Evolutionary conservation across 2,797 vertebrate genomes (phyloP).

Genomic region (Ctenochaetus hawaiiensis): DNA sequence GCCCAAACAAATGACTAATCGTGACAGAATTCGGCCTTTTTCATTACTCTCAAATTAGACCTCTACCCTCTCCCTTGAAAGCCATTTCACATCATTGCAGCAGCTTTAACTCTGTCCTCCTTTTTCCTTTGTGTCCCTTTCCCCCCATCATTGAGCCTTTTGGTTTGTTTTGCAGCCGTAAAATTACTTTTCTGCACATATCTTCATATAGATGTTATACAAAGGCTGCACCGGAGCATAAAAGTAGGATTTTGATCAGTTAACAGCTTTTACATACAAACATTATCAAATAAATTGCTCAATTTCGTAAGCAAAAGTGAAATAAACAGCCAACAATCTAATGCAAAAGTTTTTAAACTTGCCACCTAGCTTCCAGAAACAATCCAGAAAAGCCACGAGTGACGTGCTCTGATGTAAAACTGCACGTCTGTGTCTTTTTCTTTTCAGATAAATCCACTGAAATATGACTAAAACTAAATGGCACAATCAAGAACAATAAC

Average conservation of each 20-base stretch:
- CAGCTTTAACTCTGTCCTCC: constrained; percentile 2
- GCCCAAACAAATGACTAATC: constrained; percentile 67
- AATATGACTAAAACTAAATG: constrained; percentile 20
- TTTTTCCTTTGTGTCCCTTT: background rate
- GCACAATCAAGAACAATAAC: constrained; percentile 61
- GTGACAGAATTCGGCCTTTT: constrained; percentile 48
- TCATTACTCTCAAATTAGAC: constrained; percentile 46
- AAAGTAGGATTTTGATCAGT: background rate
- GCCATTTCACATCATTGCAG: constrained; percentile 37
- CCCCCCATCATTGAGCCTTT: background rate
- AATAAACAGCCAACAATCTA: background rate
- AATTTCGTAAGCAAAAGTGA: background rate
- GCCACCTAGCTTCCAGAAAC: background rate
- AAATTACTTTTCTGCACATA: background rate
- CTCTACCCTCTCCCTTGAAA: constrained; percentile 61
- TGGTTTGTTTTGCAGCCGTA: background rate
- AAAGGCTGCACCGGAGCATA: background rate
- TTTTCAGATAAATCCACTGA: constrained; percentile 19
- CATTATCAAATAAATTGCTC: background rate
- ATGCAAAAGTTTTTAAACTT: background rate
- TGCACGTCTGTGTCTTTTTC: background rate
- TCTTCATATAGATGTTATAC: background rate
- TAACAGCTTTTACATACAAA: background rate
- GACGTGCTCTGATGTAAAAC: background rate
- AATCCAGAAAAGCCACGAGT: background rate